A percentile compares a stretch with the other conserved stretches of the same genome.
Conservation (phyloP, 1,140 invertebrate species). For the Spodoptera litura region DNA sequence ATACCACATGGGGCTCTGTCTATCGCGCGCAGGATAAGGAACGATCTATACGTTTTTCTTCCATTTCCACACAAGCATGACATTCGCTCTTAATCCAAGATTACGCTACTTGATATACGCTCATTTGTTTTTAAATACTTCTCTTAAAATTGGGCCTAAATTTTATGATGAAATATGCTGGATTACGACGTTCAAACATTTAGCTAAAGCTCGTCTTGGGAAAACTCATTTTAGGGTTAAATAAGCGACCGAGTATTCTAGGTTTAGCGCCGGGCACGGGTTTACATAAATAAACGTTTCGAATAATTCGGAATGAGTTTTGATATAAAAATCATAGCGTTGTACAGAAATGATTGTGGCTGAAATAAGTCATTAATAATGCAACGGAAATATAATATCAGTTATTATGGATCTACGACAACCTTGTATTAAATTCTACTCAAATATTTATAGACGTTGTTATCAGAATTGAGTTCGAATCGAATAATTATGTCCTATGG, state of each 20-base stretch:
- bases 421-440: conserved; percentile 37
- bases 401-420: conserved; percentile 17
- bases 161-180: conserved; percentile 38
- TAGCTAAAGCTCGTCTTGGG: conserved; percentile 11
- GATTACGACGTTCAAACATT: conserved; percentile 28
- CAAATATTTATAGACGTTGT: conserved; percentile 35
- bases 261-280: conserved; percentile 5
- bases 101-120: conserved; percentile 10
- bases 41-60: conserved; percentile 18
- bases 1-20: conserved; percentile 25
- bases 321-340: background rate
- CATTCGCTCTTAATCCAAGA: conserved; percentile 33
- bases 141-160: conserved; percentile 19
- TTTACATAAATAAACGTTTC: conserved; percentile 25
- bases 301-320: background rate
- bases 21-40: conserved; percentile 21
- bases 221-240: conserved; percentile 22
- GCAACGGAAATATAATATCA: conserved; percentile 5
- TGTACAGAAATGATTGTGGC: conserved; percentile 13
- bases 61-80: conserved; percentile 10
- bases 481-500: conserved; percentile 19
- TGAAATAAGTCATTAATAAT: conserved; percentile 12
- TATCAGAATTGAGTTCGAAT: conserved; percentile 25
- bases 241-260: conserved; percentile 26
- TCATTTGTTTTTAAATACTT: conserved; percentile 34